These are phyloP conservation scores for Hipparchia semele DNA, from an alignment of 2,888 invertebrate genomes.

Conservation along the genomic window DNA sequence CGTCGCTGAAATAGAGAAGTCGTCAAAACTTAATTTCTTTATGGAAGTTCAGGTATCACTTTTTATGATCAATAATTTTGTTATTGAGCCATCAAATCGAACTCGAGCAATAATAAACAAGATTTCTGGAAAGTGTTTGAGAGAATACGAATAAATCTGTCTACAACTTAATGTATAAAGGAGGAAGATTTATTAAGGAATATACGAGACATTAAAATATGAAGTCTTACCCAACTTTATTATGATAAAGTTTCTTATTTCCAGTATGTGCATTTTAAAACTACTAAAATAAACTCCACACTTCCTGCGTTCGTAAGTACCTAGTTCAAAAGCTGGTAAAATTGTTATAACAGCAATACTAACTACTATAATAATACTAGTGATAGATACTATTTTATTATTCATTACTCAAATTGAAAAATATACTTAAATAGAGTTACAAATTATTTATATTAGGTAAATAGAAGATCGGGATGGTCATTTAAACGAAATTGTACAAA, in stretches of 20 bases:
- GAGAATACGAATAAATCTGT: conserved; percentile 35
- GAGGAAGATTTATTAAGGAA: conserved; percentile 23
- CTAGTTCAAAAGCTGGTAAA: no score
- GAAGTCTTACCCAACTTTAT: conserved; percentile 30
- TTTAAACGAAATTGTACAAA: conserved; percentile 1
- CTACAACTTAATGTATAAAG: conserved; percentile 32
- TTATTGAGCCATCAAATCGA: background rate
- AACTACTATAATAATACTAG: no score
- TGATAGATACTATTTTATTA: no score
- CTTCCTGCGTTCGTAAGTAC: no score
- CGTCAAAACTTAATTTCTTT: background rate
- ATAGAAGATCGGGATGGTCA: background rate
- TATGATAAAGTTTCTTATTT: conserved; percentile 24
- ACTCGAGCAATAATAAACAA: background rate
- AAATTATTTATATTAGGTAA: background rate
- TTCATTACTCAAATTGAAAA: no score
- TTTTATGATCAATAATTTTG: conserved; percentile 1
- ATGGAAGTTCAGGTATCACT: background rate
- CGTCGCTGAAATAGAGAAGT: background rate
- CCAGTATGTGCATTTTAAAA: conserved; percentile 25
- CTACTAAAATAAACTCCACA: no score
- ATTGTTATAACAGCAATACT: no score
- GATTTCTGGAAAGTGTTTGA: conserved; percentile 13
- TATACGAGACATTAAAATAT: conserved; percentile 36
- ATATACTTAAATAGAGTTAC: no score